Conservation (phyloP, 2,113 vertebrate species). For the Ranitomeya variabilis region DNA sequence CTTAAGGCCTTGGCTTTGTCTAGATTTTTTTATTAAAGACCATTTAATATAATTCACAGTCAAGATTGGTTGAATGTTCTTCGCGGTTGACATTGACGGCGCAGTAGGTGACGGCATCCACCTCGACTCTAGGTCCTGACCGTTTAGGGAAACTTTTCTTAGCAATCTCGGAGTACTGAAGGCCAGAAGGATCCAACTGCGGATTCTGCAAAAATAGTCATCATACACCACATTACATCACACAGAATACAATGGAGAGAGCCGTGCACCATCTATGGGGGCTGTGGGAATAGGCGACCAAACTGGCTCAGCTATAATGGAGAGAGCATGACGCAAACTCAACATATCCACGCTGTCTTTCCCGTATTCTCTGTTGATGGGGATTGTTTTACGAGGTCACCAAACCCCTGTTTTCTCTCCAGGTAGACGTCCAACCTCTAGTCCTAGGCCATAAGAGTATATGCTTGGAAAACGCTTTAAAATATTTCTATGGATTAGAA, state of each 20-base stretch:
- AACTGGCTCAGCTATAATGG: background rate
- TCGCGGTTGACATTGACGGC: background rate
- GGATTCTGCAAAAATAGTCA: background rate
- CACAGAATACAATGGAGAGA: too few species aligned
- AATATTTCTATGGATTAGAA: too few species aligned
- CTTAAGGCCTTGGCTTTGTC: background rate
- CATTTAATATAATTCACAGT: background rate
- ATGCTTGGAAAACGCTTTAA: too few species aligned
- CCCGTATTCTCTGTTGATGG: too few species aligned
- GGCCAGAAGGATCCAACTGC: background rate
- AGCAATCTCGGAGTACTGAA: conserved; percentile 34
- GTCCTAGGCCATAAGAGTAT: too few species aligned
- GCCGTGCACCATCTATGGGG: too few species aligned
- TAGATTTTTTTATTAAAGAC: background rate
- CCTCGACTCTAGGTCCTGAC: background rate
- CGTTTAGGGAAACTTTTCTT: background rate
- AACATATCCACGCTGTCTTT: too few species aligned
- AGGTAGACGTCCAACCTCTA: background rate
- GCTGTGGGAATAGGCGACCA: too few species aligned
- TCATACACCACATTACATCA: background rate
- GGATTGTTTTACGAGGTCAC: too few species aligned
- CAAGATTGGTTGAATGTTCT: background rate
- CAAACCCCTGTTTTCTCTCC: background rate
- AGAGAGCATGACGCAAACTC: background rate
- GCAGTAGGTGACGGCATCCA: conserved; percentile 1